A percentile compares a stretch with the other conserved stretches of the same genome.
Evolutionary conservation across 1,140 invertebrate species (phyloP).

Genomic region (Ctenoplectra terminalis): DNA sequence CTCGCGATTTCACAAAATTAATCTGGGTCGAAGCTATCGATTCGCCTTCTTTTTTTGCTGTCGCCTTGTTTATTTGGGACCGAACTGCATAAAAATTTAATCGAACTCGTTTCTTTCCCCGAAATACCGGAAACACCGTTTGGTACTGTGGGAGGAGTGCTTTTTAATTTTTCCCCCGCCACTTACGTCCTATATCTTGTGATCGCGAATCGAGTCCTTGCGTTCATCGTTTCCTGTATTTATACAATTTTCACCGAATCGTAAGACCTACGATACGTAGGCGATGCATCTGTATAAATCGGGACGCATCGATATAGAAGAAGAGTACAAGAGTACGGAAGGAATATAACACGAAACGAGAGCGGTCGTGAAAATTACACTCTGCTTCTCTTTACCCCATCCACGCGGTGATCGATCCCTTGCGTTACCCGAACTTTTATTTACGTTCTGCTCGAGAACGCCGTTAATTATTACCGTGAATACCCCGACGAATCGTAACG

Average conservation of each 20-base stretch:
- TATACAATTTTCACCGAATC: conserved; percentile 39
- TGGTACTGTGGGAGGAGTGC: not conserved
- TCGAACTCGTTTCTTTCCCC: conserved; percentile 44
- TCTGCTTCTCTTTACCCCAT: not conserved
- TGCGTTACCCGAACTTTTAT: conserved; percentile 35
- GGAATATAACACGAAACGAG: conserved; percentile 21
- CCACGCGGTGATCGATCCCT: conserved; percentile 21
- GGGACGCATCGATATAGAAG: conserved; percentile 26
- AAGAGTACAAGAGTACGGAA: no score
- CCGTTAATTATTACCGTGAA: conserved; percentile 48
- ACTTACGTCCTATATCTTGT: not conserved
- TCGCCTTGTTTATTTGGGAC: conserved; percentile 29
- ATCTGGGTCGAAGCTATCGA: conserved; percentile 31
- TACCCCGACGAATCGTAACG: conserved; percentile 50
- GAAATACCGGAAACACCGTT: not conserved
- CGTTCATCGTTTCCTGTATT: not conserved
- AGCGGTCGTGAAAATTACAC: conserved; percentile 59
- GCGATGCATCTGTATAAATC: not conserved
- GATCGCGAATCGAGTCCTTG: not conserved
- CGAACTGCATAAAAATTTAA: conserved; percentile 31
- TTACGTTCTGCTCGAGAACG: conserved; percentile 34
- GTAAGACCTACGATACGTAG: conserved; percentile 10
- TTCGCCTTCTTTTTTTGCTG: conserved; percentile 15
- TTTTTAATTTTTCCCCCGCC: conserved; percentile 40
- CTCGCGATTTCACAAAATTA: conserved; percentile 58